Evolutionary conservation across 2,113 vertebrate genomes (phyloP), one percentile per base, ranked within the genome.

Genomic region (Ceyx margarethae): DNA sequence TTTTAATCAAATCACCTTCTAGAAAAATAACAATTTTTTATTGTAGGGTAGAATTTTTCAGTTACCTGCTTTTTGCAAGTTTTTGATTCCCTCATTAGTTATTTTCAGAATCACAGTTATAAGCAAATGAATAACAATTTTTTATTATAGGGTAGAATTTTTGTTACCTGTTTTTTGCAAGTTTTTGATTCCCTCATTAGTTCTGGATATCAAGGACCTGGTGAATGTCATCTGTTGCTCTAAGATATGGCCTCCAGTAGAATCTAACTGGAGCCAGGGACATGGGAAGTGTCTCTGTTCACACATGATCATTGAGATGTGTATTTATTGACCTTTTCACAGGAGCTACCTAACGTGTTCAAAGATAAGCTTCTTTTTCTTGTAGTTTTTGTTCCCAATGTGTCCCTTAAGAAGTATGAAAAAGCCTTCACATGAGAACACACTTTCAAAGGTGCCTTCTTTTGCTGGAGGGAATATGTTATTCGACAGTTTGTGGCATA

Each of bases 341-440:
- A 67, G 67, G 50, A 78, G 35, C 54, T 69, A 65, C 14, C 42
- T 76, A 61, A 69, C 3, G 3, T 73, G 11, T 57, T 81, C 72
- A 89, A 89, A 91, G 74, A 91, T 81, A 42, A 91, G 66, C 45
- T 91, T 6, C 50, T 91, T 93, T 93, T 80, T 90, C 56, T 93
- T 89, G 43, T 54, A 37, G 28, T 79, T 95, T 87, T 85, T 93
- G 23, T 92, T 91, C 16, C 20, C 23, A 81, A 21, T 85, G 35
- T 75, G 74, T 75, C 28, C 54, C 64, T 69, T 79, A 56, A 78
- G 69, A 94, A 90, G 61, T 81, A 37, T 20, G 62, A 87, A 84
- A 89, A 89, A 17, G 40, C 56, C 66, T 78, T 95, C 40, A 31
- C 21, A 29, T 68, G 77, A 91, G 81, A 92, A 53, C 43, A n/a